A percentile compares a stretch with the other conserved stretches of the same genome.
phyloP scores from a whole-genome alignment of 2,113 vertebrate genomes.

The Ceyx margarethae region DNA sequence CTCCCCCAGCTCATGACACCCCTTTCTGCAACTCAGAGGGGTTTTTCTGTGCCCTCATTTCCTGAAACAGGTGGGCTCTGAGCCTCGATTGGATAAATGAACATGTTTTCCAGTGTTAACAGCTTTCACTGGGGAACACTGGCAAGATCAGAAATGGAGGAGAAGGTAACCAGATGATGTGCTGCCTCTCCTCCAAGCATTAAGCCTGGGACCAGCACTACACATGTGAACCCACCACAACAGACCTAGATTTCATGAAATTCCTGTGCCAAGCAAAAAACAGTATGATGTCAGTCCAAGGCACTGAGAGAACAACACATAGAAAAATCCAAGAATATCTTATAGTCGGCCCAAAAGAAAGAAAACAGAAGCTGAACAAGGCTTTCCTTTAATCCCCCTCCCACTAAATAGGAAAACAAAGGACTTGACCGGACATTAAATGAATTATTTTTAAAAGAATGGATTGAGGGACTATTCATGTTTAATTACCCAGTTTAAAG shows the following conservation, averaged over 20 bases:
- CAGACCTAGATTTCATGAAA: neutral
- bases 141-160: neutral
- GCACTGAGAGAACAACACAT: neutral
- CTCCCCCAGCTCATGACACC: neutral
- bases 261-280: neutral
- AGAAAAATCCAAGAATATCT: neutral
- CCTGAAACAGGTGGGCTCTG: neutral
- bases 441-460: neutral
- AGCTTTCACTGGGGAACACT: neutral
- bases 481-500: neutral
- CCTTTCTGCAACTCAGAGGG: neutral
- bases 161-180: fast-evolving
- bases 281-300: neutral
- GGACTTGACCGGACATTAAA: neutral
- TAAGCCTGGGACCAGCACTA: neutral
- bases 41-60: neutral
- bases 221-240: neutral
- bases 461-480: neutral
- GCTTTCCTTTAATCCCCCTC: neutral
- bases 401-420: neutral
- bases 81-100: neutral
- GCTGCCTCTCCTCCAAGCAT: neutral
- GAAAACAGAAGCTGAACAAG: neutral
- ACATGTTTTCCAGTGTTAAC: neutral
- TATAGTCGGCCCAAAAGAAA: neutral